Base-by-base conservation (phyloP, 2,797 vertebrate species). In the Phataginus tricuspis region DNA sequence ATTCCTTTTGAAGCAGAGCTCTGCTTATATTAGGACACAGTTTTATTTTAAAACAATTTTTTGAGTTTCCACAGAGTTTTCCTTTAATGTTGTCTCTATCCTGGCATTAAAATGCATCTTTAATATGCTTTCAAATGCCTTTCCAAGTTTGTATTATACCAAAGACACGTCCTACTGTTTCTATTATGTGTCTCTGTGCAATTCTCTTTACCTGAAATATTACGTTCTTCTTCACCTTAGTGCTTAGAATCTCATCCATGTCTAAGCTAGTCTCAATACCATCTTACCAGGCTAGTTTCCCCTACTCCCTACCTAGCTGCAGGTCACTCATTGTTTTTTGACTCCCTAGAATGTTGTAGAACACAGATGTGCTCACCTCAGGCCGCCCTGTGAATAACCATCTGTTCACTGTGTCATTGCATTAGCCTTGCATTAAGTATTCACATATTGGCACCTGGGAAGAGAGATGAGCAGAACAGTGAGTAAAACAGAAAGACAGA, bases 1-100 rank as follows among this genome's bases (percentile, higher is more conserved):
- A 49, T 83, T 96, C 69, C 77, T 55, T 78, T 49, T 75, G 57
- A 87, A 94, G 69, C 45, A 87, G 61, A 94, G 25, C 37, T 69
- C 37, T 16, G 7, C 37, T 63, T 87, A 57, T 7, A 77, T 77
- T 19, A 83, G 45, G 51, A 89, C 10, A 64, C 2, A 29, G 34
- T 13, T 53, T 80, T 57, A 45, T 45, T 31, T 51, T 31, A 1
- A n/a, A 68, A 90, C 12, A 5, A 1, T 34, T 55, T 61, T 66
- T 85, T 75, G 53, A 9, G 8, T 92, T 82, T 93, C 8, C 61
- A 85, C 2, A 4, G 57, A 78, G 12, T 57, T 64, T 85, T 34
- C 18, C 25, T 66, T 86, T 39, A 85, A 18, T 23, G 31, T n/a
- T 23, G 2, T 51, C 21, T 93, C 29, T 57, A n/a, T 18, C 6